These are phyloP conservation scores for Galago senegalensis DNA, from an alignment of 2,797 vertebrate genomes.

Conservation along the genomic window DNA sequence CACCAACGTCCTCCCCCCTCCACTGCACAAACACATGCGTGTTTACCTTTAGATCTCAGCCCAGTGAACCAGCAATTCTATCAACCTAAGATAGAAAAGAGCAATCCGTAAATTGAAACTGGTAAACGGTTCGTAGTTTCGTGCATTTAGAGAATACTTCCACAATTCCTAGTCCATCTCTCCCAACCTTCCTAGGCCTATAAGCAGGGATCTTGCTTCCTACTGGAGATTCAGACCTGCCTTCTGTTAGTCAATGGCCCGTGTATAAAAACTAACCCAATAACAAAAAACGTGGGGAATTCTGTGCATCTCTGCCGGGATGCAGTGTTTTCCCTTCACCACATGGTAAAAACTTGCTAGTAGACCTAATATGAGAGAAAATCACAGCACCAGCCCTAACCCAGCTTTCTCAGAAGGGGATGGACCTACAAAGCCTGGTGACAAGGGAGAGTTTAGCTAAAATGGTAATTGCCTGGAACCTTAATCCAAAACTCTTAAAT, in stretches of 20 bases:
- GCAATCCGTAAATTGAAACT: not conserved
- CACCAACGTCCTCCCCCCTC: not conserved
- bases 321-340: slow-evolving; percentile 52
- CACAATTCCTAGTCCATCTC: not conserved
- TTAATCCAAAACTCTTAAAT: slow-evolving; percentile 77
- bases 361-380: slow-evolving; percentile 50
- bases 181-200: not conserved
- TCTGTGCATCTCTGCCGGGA: slow-evolving; percentile 36
- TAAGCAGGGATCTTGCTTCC: slow-evolving; percentile 5
- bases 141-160: slow-evolving; percentile 28
- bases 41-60: not conserved
- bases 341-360: slow-evolving; percentile 19
- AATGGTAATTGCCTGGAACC: slow-evolving; percentile 66
- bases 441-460: slow-evolving; percentile 41
- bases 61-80: not conserved
- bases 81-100: not conserved
- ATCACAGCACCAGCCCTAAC: slow-evolving; percentile 32
- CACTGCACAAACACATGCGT: not conserved
- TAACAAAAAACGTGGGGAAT: slow-evolving; percentile 53
- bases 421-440: slow-evolving; percentile 1
- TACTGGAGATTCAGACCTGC: slow-evolving; percentile 21
- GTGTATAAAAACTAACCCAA: slow-evolving; percentile 6
- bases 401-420: slow-evolving; percentile 14
- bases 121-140: not conserved
- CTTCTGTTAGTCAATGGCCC: not conserved